These are phyloP conservation scores for Pampus argenteus DNA, from an alignment of 2,797 vertebrate genomes.

Conservation along the genomic window DNA sequence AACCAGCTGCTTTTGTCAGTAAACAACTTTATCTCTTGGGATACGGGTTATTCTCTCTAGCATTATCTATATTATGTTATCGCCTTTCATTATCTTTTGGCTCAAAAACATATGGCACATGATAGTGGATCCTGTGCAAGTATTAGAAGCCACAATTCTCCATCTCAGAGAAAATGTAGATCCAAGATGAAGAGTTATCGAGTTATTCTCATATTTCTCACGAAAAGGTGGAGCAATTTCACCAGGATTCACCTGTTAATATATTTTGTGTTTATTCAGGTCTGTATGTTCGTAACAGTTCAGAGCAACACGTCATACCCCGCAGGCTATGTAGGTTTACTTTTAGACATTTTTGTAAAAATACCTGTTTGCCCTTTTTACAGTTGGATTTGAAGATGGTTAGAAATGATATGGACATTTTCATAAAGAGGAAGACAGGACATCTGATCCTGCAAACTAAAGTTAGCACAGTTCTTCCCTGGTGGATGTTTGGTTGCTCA, in stretches of 20 bases:
- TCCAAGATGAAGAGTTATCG: conserved; percentile 35
- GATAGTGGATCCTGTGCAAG: conserved; percentile 58
- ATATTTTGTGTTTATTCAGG: background rate
- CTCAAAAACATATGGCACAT: conserved; percentile 64
- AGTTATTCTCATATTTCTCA: conserved; percentile 46
- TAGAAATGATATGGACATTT: background rate
- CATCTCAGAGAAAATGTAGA: conserved; percentile 33
- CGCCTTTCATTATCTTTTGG: conserved; percentile 73
- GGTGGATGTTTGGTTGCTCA: too few species aligned
- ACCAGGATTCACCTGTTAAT: background rate
- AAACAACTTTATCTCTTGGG: conserved; percentile 77
- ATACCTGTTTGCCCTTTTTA: background rate
- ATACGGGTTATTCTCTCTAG: conserved; percentile 70
- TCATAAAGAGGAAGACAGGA: background rate
- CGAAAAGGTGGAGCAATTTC: conserved; percentile 18
- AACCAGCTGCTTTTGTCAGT: conserved; percentile 75
- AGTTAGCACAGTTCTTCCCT: too few species aligned
- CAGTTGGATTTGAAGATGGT: background rate
- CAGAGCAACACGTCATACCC: background rate
- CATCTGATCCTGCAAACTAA: too few species aligned
- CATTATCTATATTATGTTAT: conserved; percentile 77
- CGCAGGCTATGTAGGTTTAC: background rate
- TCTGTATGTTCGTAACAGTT: background rate
- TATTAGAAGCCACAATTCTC: conserved; percentile 42
- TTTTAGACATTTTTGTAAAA: background rate